These are phyloP conservation scores for Eulacestoma nigropectus DNA, from an alignment of 2,113 vertebrate species.

Conservation along the genomic window DNA sequence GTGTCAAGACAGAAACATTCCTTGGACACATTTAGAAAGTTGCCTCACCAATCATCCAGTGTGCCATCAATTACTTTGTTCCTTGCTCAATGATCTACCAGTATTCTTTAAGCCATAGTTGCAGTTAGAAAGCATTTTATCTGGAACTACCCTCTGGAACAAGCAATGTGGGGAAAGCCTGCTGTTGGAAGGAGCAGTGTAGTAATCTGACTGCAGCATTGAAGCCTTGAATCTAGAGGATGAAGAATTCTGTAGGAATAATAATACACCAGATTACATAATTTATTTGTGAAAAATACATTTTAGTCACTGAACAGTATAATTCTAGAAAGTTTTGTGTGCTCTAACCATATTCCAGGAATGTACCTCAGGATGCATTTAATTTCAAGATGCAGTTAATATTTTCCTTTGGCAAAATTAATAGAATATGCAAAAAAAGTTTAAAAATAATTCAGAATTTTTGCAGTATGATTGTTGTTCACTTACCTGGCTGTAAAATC, in stretches of 20 bases:
- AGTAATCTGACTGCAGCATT: not conserved
- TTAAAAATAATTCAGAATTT: not conserved
- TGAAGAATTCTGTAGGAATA: not conserved
- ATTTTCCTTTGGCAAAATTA: not conserved
- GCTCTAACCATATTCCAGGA: not conserved
- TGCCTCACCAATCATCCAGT: conserved; percentile 61
- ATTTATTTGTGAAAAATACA: not conserved
- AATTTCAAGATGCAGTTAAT: not conserved
- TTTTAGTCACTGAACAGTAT: not conserved
- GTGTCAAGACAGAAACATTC: conserved; percentile 70
- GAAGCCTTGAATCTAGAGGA: not conserved
- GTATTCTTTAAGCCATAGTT: not conserved
- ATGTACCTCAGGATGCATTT: not conserved
- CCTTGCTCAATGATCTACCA: not conserved
- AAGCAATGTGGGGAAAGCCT: not conserved
- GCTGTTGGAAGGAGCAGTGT: not conserved
- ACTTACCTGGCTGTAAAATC: not conserved
- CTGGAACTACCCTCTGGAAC: not conserved
- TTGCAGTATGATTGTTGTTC: not conserved
- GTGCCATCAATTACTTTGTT: conserved; percentile 47
- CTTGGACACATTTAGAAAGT: conserved; percentile 74
- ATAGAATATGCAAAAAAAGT: not conserved
- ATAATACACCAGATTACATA: not conserved
- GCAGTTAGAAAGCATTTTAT: not conserved
- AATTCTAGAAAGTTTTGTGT: not conserved